Evolutionary conservation across 2,113 vertebrate species (phyloP).

Genomic region (Brachyhypopomus gauderio): DNA sequence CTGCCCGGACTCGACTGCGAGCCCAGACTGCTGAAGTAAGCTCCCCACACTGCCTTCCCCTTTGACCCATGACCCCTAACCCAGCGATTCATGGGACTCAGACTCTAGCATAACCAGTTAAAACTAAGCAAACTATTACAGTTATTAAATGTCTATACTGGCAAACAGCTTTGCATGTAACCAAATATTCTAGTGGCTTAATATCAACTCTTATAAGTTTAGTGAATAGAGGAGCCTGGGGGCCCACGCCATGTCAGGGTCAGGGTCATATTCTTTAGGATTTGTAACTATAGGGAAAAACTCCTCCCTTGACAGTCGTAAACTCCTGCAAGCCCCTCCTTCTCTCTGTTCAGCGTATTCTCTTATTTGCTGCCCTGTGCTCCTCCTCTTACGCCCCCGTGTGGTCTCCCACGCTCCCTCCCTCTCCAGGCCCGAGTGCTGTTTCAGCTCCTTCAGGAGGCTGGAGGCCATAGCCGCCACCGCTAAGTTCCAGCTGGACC

Average conservation of each 20-base stretch:
- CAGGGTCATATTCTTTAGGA: constrained; percentile 27
- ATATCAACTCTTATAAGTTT: not conserved
- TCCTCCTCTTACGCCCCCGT: not conserved
- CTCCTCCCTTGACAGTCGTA: constrained; percentile 18
- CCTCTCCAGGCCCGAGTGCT: constrained; percentile 87
- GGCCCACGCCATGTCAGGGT: no score
- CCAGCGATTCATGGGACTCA: not conserved
- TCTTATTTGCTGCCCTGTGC: not conserved
- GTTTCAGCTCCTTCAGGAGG: constrained; percentile 93
- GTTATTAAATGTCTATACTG: not conserved
- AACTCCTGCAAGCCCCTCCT: not conserved
- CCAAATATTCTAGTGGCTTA: not conserved
- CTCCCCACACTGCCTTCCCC: not conserved
- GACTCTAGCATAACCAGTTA: not conserved
- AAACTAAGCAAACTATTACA: constrained; percentile 21
- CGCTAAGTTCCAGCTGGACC: constrained; percentile 91
- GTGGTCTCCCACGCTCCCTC: no score
- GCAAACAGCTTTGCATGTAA: constrained; percentile 27
- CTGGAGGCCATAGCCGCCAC: constrained; percentile 92
- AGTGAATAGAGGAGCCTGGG: constrained; percentile 1
- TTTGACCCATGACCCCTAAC: not conserved
- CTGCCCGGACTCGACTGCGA: constrained; percentile 95
- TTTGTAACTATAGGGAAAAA: constrained; percentile 25
- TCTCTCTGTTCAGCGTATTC: not conserved
- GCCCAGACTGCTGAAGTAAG: constrained; percentile 93